Evolutionary conservation across 1,140 invertebrate species (phyloP).

Genomic region (Lasioglossum baleicum): DNA sequence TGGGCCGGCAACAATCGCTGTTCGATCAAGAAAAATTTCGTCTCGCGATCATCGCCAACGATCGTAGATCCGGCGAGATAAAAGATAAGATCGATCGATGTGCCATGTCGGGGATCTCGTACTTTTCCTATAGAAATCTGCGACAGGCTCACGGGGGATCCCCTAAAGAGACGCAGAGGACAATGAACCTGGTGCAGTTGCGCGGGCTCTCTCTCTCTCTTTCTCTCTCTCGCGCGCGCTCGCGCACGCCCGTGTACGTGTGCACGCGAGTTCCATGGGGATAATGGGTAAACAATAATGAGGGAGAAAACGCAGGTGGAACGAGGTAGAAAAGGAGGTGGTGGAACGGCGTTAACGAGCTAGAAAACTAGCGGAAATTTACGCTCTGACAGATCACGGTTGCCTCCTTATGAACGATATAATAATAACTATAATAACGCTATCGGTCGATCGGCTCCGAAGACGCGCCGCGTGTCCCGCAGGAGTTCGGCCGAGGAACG

Average conservation of each 20-base stretch:
- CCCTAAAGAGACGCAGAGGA: constrained; percentile 36
- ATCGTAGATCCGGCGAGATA: not conserved
- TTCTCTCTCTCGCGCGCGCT: too few relatives aligned
- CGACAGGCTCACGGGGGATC: constrained; percentile 7
- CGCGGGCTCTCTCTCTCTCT: not conserved
- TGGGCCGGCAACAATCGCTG: too few relatives aligned
- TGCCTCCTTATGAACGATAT: constrained; percentile 54
- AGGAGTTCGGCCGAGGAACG: constrained; percentile 7
- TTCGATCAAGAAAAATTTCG: too few relatives aligned
- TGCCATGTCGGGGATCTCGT: not conserved
- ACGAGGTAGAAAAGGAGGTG: constrained; percentile 29
- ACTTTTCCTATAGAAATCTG: not conserved
- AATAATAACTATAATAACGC: constrained; percentile 58
- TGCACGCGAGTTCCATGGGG: constrained; percentile 9
- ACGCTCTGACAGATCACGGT: constrained; percentile 58
- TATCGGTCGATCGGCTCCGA: constrained; percentile 48
- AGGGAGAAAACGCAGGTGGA: constrained; percentile 43
- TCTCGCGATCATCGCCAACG: not conserved
- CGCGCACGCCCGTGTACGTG: not conserved
- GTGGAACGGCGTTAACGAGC: constrained; percentile 58
- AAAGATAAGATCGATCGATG: not conserved
- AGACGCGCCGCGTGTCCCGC: not conserved
- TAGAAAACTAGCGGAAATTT: constrained; percentile 65
- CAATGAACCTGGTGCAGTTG: constrained; percentile 20
- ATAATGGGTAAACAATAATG: constrained; percentile 52